These are phyloP conservation scores for Patella ulyssiponensis DNA, from an alignment of 2,888 invertebrate genomes.

Conservation along the genomic window DNA sequence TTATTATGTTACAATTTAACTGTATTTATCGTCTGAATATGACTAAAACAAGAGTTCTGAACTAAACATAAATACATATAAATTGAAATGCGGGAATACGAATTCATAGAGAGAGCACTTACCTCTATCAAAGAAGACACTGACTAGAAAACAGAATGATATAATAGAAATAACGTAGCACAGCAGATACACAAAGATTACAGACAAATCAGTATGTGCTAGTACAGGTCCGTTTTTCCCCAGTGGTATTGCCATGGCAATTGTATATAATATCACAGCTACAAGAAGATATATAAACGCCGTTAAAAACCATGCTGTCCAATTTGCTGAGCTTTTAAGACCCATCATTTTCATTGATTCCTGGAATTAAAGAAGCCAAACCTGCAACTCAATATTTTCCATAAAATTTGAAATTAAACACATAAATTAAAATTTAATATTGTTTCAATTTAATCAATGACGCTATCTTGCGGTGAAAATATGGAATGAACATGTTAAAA, in stretches of 20 bases:
- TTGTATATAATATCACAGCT: conserved; percentile 74
- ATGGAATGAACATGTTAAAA: neutral
- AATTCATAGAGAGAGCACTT: conserved; percentile 28
- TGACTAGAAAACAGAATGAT: conserved; percentile 85
- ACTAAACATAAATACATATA: too few species aligned
- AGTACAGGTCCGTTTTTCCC: conserved; percentile 48
- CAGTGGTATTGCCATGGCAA: conserved; percentile 61
- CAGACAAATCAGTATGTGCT: conserved; percentile 75
- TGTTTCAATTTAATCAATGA: neutral
- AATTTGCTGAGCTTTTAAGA: conserved; percentile 84
- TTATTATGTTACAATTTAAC: neutral
- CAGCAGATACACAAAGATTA: conserved; percentile 81
- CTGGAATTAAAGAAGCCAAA: conserved; percentile 72
- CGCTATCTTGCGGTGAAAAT: neutral
- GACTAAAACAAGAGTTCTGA: too few species aligned
- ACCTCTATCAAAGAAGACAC: conserved; percentile 87
- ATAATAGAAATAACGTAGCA: conserved; percentile 82
- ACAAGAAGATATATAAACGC: conserved; percentile 80
- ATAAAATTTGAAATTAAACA: neutral
- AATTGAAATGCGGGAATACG: too few species aligned
- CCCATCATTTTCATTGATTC: conserved; percentile 94
- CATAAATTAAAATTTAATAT: neutral
- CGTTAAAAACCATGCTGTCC: conserved; percentile 88
- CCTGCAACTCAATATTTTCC: too few species aligned
- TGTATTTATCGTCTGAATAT: neutral